Conservation (phyloP, 2,113 vertebrate species). For the Microtus oregoni region DNA sequence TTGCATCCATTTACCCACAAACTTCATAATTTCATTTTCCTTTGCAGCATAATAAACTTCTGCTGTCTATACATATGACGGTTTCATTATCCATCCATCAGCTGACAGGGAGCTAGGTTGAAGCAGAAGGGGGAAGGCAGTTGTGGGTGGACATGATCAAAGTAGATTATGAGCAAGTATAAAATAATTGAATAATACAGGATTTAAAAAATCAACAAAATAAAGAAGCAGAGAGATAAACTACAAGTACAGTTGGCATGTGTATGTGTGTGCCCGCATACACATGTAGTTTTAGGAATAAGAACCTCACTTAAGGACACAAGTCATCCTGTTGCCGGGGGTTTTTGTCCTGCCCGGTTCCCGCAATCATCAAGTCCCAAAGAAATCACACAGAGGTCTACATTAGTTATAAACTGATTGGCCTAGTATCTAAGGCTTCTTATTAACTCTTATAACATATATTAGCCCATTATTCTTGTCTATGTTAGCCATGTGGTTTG, state of each 20-base stretch:
- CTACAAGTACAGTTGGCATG: background rate
- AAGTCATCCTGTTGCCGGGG: conserved; percentile 15
- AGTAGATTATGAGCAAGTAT: background rate
- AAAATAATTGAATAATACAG: background rate
- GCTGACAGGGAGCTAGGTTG: background rate
- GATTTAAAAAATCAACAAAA: background rate
- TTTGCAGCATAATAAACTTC: background rate
- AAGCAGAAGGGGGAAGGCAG: too few species aligned
- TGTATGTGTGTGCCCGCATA: background rate
- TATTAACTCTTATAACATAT: too few species aligned
- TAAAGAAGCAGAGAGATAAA: background rate
- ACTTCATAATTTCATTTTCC: background rate
- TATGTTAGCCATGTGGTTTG: too few species aligned
- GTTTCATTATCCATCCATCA: background rate
- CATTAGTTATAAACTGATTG: too few species aligned
- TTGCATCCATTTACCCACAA: background rate
- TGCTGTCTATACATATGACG: too few species aligned
- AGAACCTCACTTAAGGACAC: conserved; percentile 58
- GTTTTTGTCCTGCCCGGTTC: too few species aligned
- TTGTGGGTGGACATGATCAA: background rate
- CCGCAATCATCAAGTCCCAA: too few species aligned
- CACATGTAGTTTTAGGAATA: conserved; percentile 11
- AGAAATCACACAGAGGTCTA: too few species aligned
- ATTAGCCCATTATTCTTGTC: too few species aligned
- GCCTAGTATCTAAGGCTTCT: too few species aligned